Conservation (phyloP, 2,888 invertebrate species). For the Helleia helle region DNA sequence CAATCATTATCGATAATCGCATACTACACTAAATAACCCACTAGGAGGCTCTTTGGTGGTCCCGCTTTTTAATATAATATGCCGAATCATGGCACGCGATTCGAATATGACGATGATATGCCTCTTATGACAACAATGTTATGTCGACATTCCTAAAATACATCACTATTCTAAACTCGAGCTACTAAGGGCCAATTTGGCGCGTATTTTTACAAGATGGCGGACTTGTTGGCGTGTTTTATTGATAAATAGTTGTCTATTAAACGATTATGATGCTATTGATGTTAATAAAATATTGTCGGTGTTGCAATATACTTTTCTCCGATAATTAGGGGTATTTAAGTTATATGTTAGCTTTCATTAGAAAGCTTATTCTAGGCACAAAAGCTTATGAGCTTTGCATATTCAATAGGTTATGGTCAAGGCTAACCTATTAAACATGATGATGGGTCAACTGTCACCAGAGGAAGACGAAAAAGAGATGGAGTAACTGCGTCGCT, state of each 20-base stretch:
- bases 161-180: slow-evolving; percentile 12
- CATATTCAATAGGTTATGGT: too few species aligned
- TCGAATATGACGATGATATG: slow-evolving; percentile 67
- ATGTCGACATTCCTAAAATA: slow-evolving; percentile 18
- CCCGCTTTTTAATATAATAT: slow-evolving; percentile 61
- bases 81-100: slow-evolving; percentile 71
- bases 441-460: too few species aligned
- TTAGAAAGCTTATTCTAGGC: too few species aligned
- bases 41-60: slow-evolving; percentile 69
- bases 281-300: slow-evolving; percentile 68
- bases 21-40: slow-evolving; percentile 30
- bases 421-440: too few species aligned
- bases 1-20: slow-evolving; percentile 16
- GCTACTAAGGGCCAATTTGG: slow-evolving; percentile 1
- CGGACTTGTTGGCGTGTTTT: slow-evolving; percentile 17
- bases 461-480: too few species aligned
- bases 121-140: slow-evolving; percentile 42
- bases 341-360: too few species aligned
- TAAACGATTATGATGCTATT: slow-evolving; percentile 63
- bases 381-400: too few species aligned
- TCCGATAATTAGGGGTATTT: slow-evolving; percentile 24
- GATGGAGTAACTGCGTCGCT: too few species aligned
- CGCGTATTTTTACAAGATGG: not conserved
- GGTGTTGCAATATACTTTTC: slow-evolving; percentile 33
- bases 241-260: slow-evolving; percentile 63